Conservation (phyloP, 2,888 invertebrate species). For the Onthophagus sagittarius region DNA sequence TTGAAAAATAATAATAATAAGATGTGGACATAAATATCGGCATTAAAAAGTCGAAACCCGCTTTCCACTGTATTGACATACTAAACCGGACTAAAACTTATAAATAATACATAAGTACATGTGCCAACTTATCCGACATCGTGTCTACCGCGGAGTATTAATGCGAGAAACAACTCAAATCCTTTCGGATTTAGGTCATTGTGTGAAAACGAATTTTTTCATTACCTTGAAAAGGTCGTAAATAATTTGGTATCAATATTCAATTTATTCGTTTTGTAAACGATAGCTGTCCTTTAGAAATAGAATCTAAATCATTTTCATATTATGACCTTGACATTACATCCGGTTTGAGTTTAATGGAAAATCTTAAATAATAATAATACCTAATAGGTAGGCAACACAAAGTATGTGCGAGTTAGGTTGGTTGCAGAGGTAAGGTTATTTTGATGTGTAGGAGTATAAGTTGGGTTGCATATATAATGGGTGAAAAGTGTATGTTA, state of each 20-base stretch:
- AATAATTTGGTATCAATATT: neutral
- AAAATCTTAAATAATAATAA: neutral
- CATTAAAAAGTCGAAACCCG: neutral
- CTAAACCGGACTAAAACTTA: neutral
- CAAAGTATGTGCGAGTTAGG: neutral
- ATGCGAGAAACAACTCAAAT: neutral
- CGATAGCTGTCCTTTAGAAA: neutral
- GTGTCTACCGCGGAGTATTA: neutral
- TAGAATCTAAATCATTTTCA: neutral
- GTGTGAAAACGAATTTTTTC: neutral
- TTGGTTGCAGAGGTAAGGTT: neutral
- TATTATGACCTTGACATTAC: conserved; percentile 5
- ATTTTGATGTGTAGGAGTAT: too few species aligned
- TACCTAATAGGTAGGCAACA: neutral
- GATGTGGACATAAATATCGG: neutral
- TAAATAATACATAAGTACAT: neutral
- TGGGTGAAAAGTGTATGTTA: too few species aligned
- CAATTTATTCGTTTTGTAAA: neutral
- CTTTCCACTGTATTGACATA: neutral
- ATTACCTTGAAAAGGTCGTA: neutral
- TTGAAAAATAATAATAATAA: too few species aligned
- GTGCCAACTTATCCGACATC: neutral
- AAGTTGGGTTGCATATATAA: too few species aligned
- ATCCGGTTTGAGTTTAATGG: neutral
- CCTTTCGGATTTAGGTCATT: neutral